These are phyloP conservation scores for Psilopogon haemacephalus DNA, from an alignment of 2,113 vertebrate species.

Conservation along the genomic window DNA sequence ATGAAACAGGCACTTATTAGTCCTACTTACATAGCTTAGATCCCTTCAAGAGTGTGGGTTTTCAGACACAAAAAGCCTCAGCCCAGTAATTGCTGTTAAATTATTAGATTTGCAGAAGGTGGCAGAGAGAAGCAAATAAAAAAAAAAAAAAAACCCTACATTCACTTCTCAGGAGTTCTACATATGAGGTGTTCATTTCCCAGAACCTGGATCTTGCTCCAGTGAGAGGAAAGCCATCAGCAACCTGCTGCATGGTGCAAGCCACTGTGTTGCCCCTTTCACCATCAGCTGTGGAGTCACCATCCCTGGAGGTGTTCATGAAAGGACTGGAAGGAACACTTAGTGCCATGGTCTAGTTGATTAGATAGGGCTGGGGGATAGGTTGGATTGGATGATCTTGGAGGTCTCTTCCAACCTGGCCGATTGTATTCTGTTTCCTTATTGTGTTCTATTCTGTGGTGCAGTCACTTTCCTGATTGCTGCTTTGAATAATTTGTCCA, in stretches of 20 bases:
- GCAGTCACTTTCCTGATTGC: too few relatives aligned
- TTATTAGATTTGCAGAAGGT: background rate
- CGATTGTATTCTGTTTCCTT: too few relatives aligned
- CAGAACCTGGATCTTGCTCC: background rate
- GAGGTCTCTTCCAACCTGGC: too few relatives aligned
- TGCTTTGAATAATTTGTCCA: too few relatives aligned
- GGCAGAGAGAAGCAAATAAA: background rate
- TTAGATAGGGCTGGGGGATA: too few relatives aligned
- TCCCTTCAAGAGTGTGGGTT: background rate
- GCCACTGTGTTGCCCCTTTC: background rate
- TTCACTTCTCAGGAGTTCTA: background rate
- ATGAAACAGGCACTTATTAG: background rate
- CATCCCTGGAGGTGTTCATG: too few relatives aligned
- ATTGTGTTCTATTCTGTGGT: too few relatives aligned
- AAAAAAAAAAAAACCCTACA: background rate
- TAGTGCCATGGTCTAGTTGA: too few relatives aligned
- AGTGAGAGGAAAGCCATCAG: background rate
- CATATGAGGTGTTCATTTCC: background rate
- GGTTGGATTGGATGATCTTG: too few relatives aligned
- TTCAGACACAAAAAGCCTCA: background rate
- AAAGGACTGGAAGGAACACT: too few relatives aligned
- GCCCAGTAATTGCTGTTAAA: background rate
- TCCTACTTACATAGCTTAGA: background rate
- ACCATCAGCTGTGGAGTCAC: background rate
- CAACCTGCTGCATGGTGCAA: background rate